Base-by-base conservation (phyloP, 2,888 invertebrate species). In the Dasypogon diadema region DNA sequence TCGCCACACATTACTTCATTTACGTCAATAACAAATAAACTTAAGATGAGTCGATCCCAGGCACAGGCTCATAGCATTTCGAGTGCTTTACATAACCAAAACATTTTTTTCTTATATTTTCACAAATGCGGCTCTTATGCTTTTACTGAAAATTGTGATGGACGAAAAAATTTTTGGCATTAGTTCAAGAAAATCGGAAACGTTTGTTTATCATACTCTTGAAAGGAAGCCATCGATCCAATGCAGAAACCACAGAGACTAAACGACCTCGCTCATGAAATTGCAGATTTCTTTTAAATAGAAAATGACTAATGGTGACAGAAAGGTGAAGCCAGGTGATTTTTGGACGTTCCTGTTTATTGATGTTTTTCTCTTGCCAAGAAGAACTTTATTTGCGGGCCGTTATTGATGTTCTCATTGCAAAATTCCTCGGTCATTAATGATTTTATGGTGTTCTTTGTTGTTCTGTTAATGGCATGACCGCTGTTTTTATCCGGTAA, bases 241-340 rank as follows among this genome's bases (percentile, higher is more conserved):
- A 8, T 34, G n/a, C 60, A n/a, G 22, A 37, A 21, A n/a, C 10
- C 16, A 12, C 37, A 37, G 37, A 34, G 37, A 12, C 37, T n/a
- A 60, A 60, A 30, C 14, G 18, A 37, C 34, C 37, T 12, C 16
- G 21, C 60, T 8, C 37, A 10, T 18, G 58, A 18, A 26, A 58
- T 14, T 30, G 60, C 37, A 60, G 21, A 60, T 42, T 60, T 37
- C 37, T 60, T 12, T 42, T 37, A 60, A 60, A 58, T 58, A 58
- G 58, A 58, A 58, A 58, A 58, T 58, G 58, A 58, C 6, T 58
- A 58, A 58, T 6, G 34, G 10, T 34, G 26, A 14, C 34, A 34
- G 8, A n/a, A 58, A 58, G 42, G 18, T 58, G 16, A 30, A 58
- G 18, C 8, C 58, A 58, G 58, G 58, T 58, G 18, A 58, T 58